Conservation (phyloP, 2,888 invertebrate species). For the Ecliptopera silaceata region DNA sequence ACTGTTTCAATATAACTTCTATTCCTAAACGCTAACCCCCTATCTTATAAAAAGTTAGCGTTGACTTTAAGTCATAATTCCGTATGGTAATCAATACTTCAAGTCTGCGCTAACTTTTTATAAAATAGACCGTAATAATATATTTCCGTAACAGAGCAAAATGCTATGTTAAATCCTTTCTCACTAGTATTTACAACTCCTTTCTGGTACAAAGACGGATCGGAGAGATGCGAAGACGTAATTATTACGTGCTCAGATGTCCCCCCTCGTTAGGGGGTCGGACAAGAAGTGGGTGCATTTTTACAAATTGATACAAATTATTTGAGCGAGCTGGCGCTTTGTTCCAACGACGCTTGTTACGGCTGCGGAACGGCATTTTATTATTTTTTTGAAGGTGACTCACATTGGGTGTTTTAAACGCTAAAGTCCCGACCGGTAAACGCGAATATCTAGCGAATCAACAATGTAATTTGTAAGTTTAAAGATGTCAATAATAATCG, state of each 20-base stretch:
- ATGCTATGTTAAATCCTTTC: conserved; percentile 14
- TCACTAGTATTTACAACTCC: conserved; percentile 22
- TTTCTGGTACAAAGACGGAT: conserved; percentile 16
- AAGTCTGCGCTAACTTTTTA: too few species aligned
- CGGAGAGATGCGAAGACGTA: conserved; percentile 42
- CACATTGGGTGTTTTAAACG: conserved; percentile 42
- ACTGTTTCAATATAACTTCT: too few species aligned
- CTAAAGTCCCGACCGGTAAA: too few species aligned
- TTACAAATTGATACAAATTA: conserved; percentile 84
- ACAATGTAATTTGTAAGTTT: too few species aligned
- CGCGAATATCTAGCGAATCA: too few species aligned
- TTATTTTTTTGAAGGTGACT: conserved; percentile 64
- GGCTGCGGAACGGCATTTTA: conserved; percentile 80
- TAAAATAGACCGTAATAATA: too few species aligned
- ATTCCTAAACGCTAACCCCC: too few species aligned
- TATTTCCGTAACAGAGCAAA: background rate
- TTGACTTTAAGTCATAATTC: too few species aligned
- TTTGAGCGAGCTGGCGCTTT: conserved; percentile 81
- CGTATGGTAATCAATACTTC: too few species aligned
- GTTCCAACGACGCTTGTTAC: conserved; percentile 83
- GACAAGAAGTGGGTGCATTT: conserved; percentile 67
- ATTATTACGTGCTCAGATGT: conserved; percentile 68
- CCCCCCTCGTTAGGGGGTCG: conserved; percentile 48
- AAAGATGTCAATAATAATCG: too few species aligned
- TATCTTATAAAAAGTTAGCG: too few species aligned